phyloP scores from a whole-genome alignment of 2,113 vertebrate species.

The Turdus rufiventris region DNA sequence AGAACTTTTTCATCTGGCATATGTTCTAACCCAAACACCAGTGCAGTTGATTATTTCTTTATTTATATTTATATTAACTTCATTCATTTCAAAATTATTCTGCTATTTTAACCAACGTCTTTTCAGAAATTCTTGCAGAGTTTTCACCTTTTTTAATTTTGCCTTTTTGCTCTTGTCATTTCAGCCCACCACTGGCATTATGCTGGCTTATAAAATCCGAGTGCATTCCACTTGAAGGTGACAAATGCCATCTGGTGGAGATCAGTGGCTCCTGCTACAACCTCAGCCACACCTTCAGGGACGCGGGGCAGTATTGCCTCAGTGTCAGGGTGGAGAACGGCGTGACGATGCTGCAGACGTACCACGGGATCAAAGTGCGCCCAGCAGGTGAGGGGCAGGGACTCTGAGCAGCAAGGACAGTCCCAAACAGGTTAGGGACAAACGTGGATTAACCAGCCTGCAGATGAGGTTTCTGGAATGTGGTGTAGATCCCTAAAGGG shows the following conservation, averaged over 20 bases:
- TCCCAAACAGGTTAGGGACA: not conserved
- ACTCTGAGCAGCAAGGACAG: not conserved
- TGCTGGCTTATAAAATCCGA: slow-evolving; percentile 85
- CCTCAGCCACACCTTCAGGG: slow-evolving; percentile 80
- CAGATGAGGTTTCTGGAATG: not conserved
- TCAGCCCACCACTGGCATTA: slow-evolving; percentile 80
- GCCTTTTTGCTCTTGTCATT: not conserved
- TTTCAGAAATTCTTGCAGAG: not conserved
- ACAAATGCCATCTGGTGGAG: slow-evolving; percentile 76
- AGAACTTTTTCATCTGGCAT: not conserved
- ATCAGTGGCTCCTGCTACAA: slow-evolving; percentile 73
- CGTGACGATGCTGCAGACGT: slow-evolving; percentile 78
- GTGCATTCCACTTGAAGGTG: slow-evolving; percentile 67
- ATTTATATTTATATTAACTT: not conserved
- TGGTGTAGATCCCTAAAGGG: not conserved
- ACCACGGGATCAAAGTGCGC: slow-evolving; percentile 77
- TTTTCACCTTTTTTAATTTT: not conserved
- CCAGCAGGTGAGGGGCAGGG: slow-evolving; percentile 70
- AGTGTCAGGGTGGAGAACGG: slow-evolving; percentile 78
- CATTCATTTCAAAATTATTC: not conserved
- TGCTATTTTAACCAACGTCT: not conserved
- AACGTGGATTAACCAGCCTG: not conserved
- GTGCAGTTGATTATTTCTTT: not conserved
- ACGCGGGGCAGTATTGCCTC: slow-evolving; percentile 79
- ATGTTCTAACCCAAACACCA: not conserved